Base-by-base conservation (phyloP, 2,113 vertebrate genomes). In the Tyrannus savana region DNA sequence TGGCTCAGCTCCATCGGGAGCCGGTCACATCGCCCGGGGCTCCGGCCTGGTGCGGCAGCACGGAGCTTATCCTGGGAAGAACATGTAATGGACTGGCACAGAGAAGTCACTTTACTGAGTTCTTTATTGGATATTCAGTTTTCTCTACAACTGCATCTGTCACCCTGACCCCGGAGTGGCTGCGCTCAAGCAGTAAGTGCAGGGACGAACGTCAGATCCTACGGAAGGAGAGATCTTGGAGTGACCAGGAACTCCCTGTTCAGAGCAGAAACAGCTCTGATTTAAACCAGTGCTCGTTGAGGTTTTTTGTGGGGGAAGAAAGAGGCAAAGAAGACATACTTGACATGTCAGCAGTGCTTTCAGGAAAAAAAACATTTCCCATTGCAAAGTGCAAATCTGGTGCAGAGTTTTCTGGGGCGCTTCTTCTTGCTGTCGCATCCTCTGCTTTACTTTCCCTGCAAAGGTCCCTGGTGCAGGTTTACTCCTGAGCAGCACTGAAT, bases 241-340 rank as follows among this genome's bases (percentile, higher is more conserved):
- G 59, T 41, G 76, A 56, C 47, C 64, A 31, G n/a, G 66, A 64
- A 56, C 22, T 68, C 58, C 39, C 9, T 39, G 59, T 73, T 77
- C 15, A 1, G 41, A 14, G 4, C 9, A 56, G 56, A 24, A 77
- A 59, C 33, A 35, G 53, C 41, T 83, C 37, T 33, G 42, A 92
- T 83, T 56, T 63, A 88, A 90, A 83, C 55, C 44, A 59, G 18
- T 39, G 58, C 59, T 80, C 62, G 31, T 3, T 55, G 41, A 16
- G 25, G 2, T 30, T 63, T 71, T 66, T n/a, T 2, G 1, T 18
- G 5, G 7, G 6, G 3, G 0, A 0, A 1, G 2, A 9, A 30
- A 21, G 21, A 75, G 39, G 50, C 39, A 50, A 50, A 66, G 58
- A 44, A 79, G 59, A 63, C 89, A 55, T 49, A 11, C 22, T 0